These are phyloP conservation scores for Papilio glaucus DNA, from an alignment of 1,140 invertebrate species.

Conservation along the genomic window DNA sequence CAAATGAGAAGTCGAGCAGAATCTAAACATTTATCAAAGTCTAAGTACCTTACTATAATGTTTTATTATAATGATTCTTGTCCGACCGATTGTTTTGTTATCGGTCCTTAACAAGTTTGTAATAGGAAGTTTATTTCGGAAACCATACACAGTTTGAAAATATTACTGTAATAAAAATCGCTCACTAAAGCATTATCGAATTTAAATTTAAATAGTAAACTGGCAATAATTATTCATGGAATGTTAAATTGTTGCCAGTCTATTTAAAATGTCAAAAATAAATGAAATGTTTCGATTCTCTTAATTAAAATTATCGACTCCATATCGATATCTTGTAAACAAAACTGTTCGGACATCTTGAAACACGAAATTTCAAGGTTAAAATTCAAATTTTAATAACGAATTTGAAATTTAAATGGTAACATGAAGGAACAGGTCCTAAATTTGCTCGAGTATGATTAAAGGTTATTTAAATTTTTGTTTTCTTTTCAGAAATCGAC, in stretches of 20 bases:
- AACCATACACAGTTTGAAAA: neutral
- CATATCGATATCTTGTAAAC: neutral
- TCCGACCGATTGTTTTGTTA: too few species aligned
- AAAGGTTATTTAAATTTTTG: conserved; percentile 41
- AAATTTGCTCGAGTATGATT: neutral
- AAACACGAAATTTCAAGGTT: conserved; percentile 5
- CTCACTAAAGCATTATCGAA: neutral
- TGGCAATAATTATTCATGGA: too few species aligned
- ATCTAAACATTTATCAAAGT: too few species aligned
- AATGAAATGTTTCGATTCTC: neutral
- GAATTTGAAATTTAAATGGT: neutral
- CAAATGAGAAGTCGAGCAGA: too few species aligned
- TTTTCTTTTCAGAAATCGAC: conserved; percentile 61
- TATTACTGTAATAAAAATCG: neutral
- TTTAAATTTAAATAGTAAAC: too few species aligned
- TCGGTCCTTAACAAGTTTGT: too few species aligned
- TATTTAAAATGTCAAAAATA: too few species aligned
- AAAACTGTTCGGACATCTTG: neutral
- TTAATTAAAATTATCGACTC: neutral
- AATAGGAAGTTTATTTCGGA: too few species aligned
- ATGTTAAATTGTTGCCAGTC: too few species aligned
- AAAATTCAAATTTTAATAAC: neutral
- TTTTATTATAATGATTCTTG: too few species aligned
- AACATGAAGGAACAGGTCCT: neutral
- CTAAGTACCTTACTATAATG: too few species aligned